These are phyloP conservation scores for Acrobasis consociella DNA, from an alignment of 2,888 invertebrate species.

Conservation along the genomic window DNA sequence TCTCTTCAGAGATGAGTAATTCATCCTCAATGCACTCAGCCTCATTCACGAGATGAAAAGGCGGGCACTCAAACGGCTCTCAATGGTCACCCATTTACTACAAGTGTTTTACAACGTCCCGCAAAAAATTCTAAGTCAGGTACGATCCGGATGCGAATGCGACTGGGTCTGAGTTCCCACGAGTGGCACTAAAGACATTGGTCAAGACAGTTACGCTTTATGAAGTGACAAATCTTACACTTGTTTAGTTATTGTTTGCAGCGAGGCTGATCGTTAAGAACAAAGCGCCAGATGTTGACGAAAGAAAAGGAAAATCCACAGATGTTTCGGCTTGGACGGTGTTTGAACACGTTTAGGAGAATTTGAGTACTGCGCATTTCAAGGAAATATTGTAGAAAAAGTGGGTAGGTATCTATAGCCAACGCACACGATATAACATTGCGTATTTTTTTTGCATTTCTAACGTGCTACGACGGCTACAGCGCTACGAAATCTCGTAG, in stretches of 20 bases:
- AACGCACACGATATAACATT: too few species aligned
- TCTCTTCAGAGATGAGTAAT: conserved; percentile 42
- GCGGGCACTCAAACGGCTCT: conserved; percentile 53
- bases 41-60: conserved; percentile 42
- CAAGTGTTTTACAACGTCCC: conserved; percentile 70
- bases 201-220: conserved; percentile 54
- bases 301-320: conserved; percentile 39
- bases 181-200: conserved; percentile 49
- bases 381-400: not conserved
- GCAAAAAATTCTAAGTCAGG: conserved; percentile 67
- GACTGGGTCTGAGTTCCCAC: conserved; percentile 63
- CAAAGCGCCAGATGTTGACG: conserved; percentile 69
- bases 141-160: conserved; percentile 76
- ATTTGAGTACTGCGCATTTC: not conserved
- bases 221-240: conserved; percentile 68
- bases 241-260: conserved; percentile 54
- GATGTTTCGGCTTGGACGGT: conserved; percentile 49
- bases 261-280: conserved; percentile 43
- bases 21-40: conserved; percentile 36
- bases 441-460: too few species aligned
- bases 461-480: not conserved
- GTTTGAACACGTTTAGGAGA: conserved; percentile 34
- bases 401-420: too few species aligned
- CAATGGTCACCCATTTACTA: conserved; percentile 64
- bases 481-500: too few species aligned